Base-by-base conservation (phyloP, 2,888 invertebrate species). In the Erynnis tages region DNA sequence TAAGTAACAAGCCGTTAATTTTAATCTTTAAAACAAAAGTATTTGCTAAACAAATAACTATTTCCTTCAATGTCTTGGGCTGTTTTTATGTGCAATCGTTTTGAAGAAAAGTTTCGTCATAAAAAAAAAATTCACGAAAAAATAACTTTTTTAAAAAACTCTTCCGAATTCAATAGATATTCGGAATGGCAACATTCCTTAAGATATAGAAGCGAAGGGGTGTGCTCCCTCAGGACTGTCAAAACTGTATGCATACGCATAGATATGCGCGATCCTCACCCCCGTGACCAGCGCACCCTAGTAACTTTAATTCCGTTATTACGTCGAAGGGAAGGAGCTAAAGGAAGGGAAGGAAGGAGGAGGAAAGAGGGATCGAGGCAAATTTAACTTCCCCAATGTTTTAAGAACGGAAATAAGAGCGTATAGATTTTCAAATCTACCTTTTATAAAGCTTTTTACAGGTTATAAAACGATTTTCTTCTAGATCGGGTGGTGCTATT, bases 301-400 rank as follows among this genome's bases (percentile, higher is more conserved):
- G 76, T 82, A 80, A 85, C 82, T 78, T 82, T 81, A 79, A 84
- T 86, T 82, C 75, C 71, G 73, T 78, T 81, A 81, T 82, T 78
- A 74, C 69, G 73, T 70, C 61, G 73, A 74, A 77, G 79, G 77
- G 78, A 76, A 64, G 62, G 62, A 62, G 60, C 67, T n/a, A n/a
- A n/a, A n/a, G n/a, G n/a, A n/a, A n/a, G n/a, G n/a, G n/a, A n/a
- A n/a, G n/a, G n/a, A n/a, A n/a, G 78, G 76, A 64, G 62, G 62
- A 62, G 60, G 67, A 63, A 74, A 70, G 71, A 61, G 65, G 67
- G 65, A 46, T 52, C 54, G 55, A 59, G 48, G 54, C 53, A 54
- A 55, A 49, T 40, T 45, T 46, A 45, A 40, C 40, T 21, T 38
- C 46, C 46, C 53, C 40, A 7, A 41, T 30, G 11, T 43, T 47